Evolutionary conservation across 2,113 vertebrate genomes (phyloP).

Genomic region (Coturnix japonica): DNA sequence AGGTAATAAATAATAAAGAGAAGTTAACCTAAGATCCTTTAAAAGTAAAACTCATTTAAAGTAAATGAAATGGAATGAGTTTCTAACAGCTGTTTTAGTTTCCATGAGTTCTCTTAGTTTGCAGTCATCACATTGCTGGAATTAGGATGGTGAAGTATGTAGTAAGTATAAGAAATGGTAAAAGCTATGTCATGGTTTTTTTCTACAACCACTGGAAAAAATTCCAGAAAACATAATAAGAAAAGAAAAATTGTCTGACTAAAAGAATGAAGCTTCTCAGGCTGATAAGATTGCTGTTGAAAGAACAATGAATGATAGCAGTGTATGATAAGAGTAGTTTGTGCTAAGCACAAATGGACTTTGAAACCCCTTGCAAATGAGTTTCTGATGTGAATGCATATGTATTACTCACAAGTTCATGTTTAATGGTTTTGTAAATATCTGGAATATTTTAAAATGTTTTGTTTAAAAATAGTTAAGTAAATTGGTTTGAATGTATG

Average conservation of each 20-base stretch:
- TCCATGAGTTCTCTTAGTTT: not conserved
- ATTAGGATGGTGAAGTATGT: not conserved
- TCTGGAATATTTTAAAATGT: not conserved
- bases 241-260: not conserved
- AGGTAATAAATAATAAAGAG: not conserved
- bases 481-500: not conserved
- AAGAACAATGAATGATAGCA: not conserved
- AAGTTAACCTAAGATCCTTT: not conserved
- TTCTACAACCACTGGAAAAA: not conserved
- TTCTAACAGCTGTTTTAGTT: not conserved
- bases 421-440: not conserved
- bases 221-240: not conserved
- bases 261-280: not conserved
- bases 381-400: not conserved
- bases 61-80: not conserved
- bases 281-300: not conserved
- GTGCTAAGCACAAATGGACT: not conserved
- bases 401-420: not conserved
- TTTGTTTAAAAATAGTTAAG: not conserved
- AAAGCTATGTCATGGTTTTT: not conserved
- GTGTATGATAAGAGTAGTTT: not conserved
- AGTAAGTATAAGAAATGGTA: not conserved
- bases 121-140: not conserved
- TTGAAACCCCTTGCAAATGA: not conserved
- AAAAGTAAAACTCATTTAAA: not conserved